Evolutionary conservation across 1,140 invertebrate species (phyloP).

Genomic region (Leptonema lineaticorne): DNA sequence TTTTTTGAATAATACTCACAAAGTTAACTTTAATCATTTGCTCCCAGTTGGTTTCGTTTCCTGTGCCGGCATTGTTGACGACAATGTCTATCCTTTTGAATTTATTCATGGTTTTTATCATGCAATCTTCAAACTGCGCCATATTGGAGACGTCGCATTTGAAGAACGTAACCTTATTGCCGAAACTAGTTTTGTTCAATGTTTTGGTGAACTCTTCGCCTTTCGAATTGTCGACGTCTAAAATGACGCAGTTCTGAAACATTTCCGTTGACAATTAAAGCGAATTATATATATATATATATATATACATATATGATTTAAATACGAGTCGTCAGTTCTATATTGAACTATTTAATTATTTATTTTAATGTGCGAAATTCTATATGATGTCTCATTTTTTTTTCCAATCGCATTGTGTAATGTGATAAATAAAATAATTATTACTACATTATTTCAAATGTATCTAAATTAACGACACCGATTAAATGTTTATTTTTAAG

Average conservation of each 20-base stretch:
- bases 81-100: constrained; percentile 62
- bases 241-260: constrained; percentile 43
- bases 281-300: neutral
- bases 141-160: constrained; percentile 54
- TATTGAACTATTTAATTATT: too few species aligned
- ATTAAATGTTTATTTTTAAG: too few species aligned
- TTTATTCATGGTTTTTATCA: constrained; percentile 47
- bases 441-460: too few species aligned
- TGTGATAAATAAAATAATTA: too few species aligned
- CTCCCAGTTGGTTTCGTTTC: constrained; percentile 54
- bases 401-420: too few species aligned
- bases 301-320: neutral
- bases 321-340: too few species aligned
- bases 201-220: constrained; percentile 46
- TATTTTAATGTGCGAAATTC: too few species aligned
- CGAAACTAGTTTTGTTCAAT: constrained; percentile 52
- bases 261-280: too few species aligned
- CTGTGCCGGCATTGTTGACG: constrained; percentile 63
- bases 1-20: constrained; percentile 28
- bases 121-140: constrained; percentile 49
- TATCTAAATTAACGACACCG: too few species aligned
- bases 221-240: constrained; percentile 48
- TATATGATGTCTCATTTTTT: too few species aligned
- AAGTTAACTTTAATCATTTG: constrained; percentile 48
- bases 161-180: constrained; percentile 50